Conservation (phyloP, 2,113 vertebrate genomes). For the Sorex fumeus region DNA sequence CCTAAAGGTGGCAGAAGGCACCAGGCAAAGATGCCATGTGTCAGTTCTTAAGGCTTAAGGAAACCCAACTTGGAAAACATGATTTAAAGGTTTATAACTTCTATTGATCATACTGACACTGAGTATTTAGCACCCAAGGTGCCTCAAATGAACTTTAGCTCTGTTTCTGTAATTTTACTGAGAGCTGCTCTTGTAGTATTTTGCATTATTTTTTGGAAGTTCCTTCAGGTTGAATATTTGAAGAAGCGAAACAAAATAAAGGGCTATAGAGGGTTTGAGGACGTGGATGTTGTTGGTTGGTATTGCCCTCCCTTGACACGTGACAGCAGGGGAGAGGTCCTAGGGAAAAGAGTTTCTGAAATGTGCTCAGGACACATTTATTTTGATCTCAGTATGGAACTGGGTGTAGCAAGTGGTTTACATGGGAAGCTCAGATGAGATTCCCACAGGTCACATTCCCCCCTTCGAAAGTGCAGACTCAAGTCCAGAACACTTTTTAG, state of each 20-base stretch:
- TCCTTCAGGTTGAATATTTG: background rate
- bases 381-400: background rate
- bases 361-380: background rate
- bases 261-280: background rate
- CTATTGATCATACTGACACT: background rate
- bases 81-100: conserved; percentile 9
- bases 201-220: background rate
- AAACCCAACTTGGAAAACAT: background rate
- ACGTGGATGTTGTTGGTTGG: background rate
- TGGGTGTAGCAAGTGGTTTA: background rate
- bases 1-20: conserved; percentile 87
- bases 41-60: background rate
- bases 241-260: background rate
- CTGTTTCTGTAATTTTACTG: conserved; percentile 19
- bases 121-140: background rate
- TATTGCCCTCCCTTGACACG: conserved; percentile 8
- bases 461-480: background rate
- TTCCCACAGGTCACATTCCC: background rate
- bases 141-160: background rate
- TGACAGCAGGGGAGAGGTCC: background rate
- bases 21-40: background rate
- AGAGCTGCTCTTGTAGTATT: background rate
- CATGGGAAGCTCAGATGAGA: background rate
- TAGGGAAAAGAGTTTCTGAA: background rate
- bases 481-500: background rate